A percentile compares a stretch with the other conserved stretches of the same genome.
Evolutionary conservation across 2,888 invertebrate species (phyloP).

Genomic region (Siphlonurus alternatus): DNA sequence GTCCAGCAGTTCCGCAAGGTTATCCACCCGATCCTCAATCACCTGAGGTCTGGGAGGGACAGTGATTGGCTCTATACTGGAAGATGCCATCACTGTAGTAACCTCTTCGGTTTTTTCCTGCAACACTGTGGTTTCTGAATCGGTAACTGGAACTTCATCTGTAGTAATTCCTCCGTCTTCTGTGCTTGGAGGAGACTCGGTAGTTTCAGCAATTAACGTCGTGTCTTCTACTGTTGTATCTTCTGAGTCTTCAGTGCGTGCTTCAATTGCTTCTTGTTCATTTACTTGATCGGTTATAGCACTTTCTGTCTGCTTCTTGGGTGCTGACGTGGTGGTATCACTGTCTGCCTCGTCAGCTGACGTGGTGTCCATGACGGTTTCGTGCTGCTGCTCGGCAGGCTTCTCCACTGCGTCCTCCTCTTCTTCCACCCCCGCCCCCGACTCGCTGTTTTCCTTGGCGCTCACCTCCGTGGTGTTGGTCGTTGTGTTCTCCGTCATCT

Average conservation of each 20-base stretch:
- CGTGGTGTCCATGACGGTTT: background rate
- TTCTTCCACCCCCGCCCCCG: background rate
- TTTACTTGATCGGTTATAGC: background rate
- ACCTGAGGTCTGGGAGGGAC: background rate
- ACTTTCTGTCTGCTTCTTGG: background rate
- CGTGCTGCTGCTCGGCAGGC: background rate
- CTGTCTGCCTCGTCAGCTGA: background rate
- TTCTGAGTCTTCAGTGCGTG: background rate
- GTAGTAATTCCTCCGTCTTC: no score
- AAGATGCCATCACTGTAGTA: no score
- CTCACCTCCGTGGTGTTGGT: constrained; percentile 1
- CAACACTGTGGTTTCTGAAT: no score
- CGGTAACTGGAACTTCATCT: no score
- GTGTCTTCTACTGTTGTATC: background rate
- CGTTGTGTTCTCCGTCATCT: constrained; percentile 7
- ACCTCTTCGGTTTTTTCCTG: no score
- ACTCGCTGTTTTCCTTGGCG: background rate
- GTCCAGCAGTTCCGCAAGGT: background rate
- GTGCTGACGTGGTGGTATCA: background rate
- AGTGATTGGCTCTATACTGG: no score
- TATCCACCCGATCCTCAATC: background rate
- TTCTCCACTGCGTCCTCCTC: background rate
- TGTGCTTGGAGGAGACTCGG: background rate
- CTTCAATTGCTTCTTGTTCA: background rate
- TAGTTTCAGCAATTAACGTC: background rate